phyloP scores from a whole-genome alignment of 2,888 invertebrate genomes.

The Tetropium fuscum region DNA sequence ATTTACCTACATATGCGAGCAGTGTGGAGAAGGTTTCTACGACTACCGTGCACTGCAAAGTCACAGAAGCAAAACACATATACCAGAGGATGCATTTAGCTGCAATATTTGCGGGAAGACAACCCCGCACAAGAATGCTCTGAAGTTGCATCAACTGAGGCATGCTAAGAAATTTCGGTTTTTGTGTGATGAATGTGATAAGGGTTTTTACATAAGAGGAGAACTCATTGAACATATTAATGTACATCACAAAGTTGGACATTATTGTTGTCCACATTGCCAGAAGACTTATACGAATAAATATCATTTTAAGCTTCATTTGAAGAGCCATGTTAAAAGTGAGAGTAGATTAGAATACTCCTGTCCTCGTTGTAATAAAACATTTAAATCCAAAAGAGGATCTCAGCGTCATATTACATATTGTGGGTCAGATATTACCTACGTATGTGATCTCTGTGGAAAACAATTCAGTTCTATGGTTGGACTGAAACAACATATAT shows the following conservation, averaged over 20 bases:
- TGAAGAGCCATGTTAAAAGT: slow-evolving; percentile 5
- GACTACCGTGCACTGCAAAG: too few species aligned
- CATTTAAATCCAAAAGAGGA: slow-evolving; percentile 3
- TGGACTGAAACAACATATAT: slow-evolving; percentile 57
- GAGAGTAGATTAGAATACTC: not conserved
- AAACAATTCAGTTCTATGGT: slow-evolving; percentile 48
- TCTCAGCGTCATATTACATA: slow-evolving; percentile 1
- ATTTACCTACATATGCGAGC: too few species aligned
- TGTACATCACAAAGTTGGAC: slow-evolving; percentile 61
- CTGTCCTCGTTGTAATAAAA: not conserved
- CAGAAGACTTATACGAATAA: slow-evolving; percentile 3
- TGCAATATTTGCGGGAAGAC: too few species aligned
- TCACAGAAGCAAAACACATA: too few species aligned
- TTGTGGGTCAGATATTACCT: slow-evolving; percentile 1
- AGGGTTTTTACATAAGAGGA: slow-evolving; percentile 37
- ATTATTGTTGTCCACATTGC: slow-evolving; percentile 56
- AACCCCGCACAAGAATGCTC: too few species aligned
- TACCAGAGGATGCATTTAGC: too few species aligned
- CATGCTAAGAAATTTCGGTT: slow-evolving; percentile 40
- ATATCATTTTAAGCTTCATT: not conserved
- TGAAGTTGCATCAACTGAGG: slow-evolving; percentile 57
- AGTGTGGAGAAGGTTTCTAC: too few species aligned
- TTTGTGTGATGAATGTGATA: slow-evolving; percentile 44
- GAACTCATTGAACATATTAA: slow-evolving; percentile 6
- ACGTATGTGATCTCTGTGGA: slow-evolving; percentile 55